Conservation (phyloP, 2,888 invertebrate genomes). For the Dryocosmus kuriphilus region DNA sequence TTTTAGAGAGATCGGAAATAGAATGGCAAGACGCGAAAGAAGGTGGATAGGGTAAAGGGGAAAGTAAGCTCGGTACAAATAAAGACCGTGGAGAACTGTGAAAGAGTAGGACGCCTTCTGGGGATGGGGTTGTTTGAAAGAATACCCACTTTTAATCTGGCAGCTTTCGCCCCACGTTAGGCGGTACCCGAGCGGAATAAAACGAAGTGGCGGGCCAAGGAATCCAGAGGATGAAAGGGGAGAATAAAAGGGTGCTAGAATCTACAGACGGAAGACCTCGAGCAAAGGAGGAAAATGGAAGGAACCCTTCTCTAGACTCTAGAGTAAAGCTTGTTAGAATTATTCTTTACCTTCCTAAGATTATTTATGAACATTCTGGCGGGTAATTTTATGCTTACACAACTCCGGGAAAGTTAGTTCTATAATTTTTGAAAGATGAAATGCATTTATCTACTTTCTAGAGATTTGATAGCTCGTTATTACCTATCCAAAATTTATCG, state of each 20-base stretch:
- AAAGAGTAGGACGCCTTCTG: conserved; percentile 37
- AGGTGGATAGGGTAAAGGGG: conserved; percentile 12
- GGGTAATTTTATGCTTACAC: no score
- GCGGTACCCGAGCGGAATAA: conserved; percentile 64
- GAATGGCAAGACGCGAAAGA: conserved; percentile 12
- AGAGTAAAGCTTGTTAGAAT: conserved; percentile 36
- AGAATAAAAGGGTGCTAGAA: conserved; percentile 49
- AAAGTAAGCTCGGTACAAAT: conserved; percentile 21
- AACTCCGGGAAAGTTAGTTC: no score
- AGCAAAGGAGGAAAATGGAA: conserved; percentile 44
- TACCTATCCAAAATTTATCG: no score
- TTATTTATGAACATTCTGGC: no score
- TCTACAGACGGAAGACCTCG: conserved; percentile 44
- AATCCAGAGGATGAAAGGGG: conserved; percentile 54
- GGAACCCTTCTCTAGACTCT: conserved; percentile 40
- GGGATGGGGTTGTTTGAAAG: conserved; percentile 60
- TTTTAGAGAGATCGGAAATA: conserved; percentile 23
- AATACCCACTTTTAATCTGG: conserved; percentile 72
- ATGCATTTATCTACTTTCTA: no score
- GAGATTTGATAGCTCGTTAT: no score
- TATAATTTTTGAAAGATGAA: no score
- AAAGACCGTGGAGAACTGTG: conserved; percentile 32
- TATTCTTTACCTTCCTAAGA: neutral
- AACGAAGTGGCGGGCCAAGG: conserved; percentile 63
- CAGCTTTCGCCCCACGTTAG: conserved; percentile 63